Evolutionary conservation across 2,797 vertebrate species (phyloP).

Genomic region (Percopsis omiscomaycus): DNA sequence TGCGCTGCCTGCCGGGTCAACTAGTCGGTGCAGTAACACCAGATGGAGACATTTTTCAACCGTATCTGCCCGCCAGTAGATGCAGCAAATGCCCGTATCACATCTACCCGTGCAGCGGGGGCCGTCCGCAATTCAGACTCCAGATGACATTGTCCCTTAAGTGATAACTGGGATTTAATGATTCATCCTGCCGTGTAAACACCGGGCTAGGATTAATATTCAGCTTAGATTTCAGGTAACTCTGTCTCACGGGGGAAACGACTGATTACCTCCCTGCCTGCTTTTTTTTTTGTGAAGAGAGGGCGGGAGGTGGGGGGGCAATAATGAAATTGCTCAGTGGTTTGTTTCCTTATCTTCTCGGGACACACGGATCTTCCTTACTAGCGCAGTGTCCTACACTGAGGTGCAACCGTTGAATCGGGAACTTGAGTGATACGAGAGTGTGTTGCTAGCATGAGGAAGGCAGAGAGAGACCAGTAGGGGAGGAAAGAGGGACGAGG

Average conservation of each 20-base stretch:
- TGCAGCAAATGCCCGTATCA: slow-evolving; percentile 48
- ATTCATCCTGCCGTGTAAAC: slow-evolving; percentile 28
- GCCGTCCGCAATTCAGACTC: slow-evolving; percentile 49
- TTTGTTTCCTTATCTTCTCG: slow-evolving; percentile 57
- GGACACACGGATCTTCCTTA: slow-evolving; percentile 34
- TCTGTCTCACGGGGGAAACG: slow-evolving; percentile 21
- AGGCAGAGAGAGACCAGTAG: slow-evolving; percentile 4
- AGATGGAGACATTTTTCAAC: slow-evolving; percentile 76
- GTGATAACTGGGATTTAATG: slow-evolving; percentile 54
- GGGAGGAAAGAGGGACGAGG: neutral
- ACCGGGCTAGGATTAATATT: slow-evolving; percentile 40
- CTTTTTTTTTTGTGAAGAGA: slow-evolving; percentile 5
- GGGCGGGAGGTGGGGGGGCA: slow-evolving; percentile 1
- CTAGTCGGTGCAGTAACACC: slow-evolving; percentile 47
- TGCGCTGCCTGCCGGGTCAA: slow-evolving; percentile 15
- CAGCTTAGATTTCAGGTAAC: slow-evolving; percentile 39
- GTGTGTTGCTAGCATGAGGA: slow-evolving; percentile 18
- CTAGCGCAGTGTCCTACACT: slow-evolving; percentile 30
- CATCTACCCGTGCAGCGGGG: slow-evolving; percentile 47
- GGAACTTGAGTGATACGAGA: slow-evolving; percentile 45
- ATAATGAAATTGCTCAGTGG: slow-evolving; percentile 41
- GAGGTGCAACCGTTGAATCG: slow-evolving; percentile 47
- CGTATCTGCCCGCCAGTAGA: slow-evolving; percentile 21
- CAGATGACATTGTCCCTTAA: slow-evolving; percentile 53
- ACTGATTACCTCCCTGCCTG: slow-evolving; percentile 24